Evolutionary conservation across 2,888 invertebrate genomes (phyloP).

Genomic region (Nomada fucata): DNA sequence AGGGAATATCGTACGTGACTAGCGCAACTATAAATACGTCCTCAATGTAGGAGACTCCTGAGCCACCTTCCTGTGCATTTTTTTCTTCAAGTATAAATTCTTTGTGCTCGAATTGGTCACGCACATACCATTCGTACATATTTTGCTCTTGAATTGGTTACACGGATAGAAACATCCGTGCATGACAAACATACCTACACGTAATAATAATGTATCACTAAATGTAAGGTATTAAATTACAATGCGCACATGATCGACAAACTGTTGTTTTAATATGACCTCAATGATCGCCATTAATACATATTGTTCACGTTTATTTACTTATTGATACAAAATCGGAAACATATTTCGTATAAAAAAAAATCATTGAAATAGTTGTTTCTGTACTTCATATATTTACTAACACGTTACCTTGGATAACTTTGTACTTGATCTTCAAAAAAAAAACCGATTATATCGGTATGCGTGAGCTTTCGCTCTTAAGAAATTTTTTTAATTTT

Average conservation of each 20-base stretch:
- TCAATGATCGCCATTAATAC: background rate
- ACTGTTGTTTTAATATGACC: background rate
- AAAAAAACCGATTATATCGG: no score
- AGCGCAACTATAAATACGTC: conserved; percentile 66
- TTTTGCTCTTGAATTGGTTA: background rate
- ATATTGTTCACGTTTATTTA: background rate
- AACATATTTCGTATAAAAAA: background rate
- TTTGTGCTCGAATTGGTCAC: conserved; percentile 19
- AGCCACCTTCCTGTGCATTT: conserved; percentile 18
- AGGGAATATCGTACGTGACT: conserved; percentile 55
- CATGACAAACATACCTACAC: background rate
- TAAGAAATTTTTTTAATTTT: background rate
- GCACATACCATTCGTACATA: background rate
- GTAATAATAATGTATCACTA: background rate
- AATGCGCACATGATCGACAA: background rate
- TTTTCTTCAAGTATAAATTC: conserved; percentile 39
- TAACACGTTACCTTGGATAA: no score
- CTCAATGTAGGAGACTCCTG: conserved; percentile 60
- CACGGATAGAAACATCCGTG: background rate
- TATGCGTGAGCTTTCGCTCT: no score
- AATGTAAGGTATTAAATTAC: conserved; percentile 11
- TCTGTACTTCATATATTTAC: no score
- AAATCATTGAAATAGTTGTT: no score
- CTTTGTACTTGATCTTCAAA: no score
- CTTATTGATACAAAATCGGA: background rate